These are phyloP conservation scores for Synergus itoensis DNA, from an alignment of 2,888 invertebrate species.

Conservation along the genomic window DNA sequence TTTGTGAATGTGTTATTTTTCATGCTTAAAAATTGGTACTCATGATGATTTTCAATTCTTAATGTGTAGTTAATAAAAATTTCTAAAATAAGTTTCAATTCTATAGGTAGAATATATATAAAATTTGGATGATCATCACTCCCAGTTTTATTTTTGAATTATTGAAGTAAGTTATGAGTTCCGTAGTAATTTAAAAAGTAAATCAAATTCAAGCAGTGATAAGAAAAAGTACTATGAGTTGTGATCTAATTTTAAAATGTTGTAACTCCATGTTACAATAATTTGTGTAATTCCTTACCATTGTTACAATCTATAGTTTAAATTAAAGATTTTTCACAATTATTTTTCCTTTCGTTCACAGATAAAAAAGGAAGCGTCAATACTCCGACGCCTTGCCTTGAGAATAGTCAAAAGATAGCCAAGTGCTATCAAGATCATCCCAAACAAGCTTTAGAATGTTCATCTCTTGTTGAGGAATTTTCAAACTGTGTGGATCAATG, in stretches of 20 bases:
- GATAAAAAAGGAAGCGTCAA: constrained; percentile 31
- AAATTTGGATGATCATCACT: background rate
- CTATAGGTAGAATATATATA: background rate
- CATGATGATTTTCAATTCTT: background rate
- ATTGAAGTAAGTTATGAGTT: constrained; percentile 1
- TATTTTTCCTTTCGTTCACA: background rate
- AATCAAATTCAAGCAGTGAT: background rate
- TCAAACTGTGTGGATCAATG: constrained; percentile 82
- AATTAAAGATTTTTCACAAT: background rate
- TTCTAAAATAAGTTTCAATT: background rate
- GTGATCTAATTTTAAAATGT: background rate
- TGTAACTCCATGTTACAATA: background rate
- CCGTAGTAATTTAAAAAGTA: background rate
- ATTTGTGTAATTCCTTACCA: background rate
- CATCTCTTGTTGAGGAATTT: constrained; percentile 82
- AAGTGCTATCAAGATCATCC: constrained; percentile 82
- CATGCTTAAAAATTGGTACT: too few relatives aligned
- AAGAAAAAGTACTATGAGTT: background rate
- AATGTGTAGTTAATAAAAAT: background rate
- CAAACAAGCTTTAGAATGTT: constrained; percentile 81
- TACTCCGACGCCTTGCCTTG: constrained; percentile 79
- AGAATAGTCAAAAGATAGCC: constrained; percentile 80
- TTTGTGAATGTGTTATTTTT: background rate
- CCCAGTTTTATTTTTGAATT: background rate
- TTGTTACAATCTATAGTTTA: background rate